Evolutionary conservation across 2,113 vertebrate genomes (phyloP).

Genomic region (Pygoscelis antarcticus): DNA sequence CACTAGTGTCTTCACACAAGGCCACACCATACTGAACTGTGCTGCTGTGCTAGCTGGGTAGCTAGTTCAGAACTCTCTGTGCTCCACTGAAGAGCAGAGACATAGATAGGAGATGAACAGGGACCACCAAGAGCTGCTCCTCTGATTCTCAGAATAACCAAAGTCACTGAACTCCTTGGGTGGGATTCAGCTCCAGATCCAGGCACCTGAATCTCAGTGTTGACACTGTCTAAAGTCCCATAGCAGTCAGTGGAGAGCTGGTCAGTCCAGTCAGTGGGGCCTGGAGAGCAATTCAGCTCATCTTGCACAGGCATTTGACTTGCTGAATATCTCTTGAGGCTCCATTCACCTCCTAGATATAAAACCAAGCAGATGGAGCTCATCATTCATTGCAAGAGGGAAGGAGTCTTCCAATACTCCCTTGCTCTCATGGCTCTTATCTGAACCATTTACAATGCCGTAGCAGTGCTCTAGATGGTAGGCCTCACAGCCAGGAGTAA

Average conservation of each 20-base stretch:
- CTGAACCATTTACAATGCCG: not conserved
- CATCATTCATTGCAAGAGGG: not conserved
- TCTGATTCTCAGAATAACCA: not conserved
- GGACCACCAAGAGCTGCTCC: not conserved
- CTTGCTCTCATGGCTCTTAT: not conserved
- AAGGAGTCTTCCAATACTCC: not conserved
- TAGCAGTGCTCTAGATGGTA: not conserved
- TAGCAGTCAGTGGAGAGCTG: not conserved
- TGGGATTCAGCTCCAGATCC: not conserved
- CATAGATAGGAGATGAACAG: not conserved
- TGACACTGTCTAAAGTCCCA: not conserved
- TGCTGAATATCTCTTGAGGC: not conserved
- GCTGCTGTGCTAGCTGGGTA: not conserved
- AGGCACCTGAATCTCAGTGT: not conserved
- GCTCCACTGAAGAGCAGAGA: not conserved
- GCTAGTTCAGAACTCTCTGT: not conserved
- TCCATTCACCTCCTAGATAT: not conserved
- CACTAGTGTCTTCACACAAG: not conserved
- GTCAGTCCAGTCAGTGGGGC: no score
- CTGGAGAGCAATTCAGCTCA: not conserved
- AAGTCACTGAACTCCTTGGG: not conserved
- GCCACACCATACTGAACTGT: not conserved
- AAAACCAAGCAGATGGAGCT: not conserved
- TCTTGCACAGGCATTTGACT: not conserved
- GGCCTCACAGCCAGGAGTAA: not conserved